A percentile compares a stretch with the other conserved stretches of the same genome.
Evolutionary conservation across 2,888 invertebrate species (phyloP).

Genomic region (Acanthoscelides obtectus): DNA sequence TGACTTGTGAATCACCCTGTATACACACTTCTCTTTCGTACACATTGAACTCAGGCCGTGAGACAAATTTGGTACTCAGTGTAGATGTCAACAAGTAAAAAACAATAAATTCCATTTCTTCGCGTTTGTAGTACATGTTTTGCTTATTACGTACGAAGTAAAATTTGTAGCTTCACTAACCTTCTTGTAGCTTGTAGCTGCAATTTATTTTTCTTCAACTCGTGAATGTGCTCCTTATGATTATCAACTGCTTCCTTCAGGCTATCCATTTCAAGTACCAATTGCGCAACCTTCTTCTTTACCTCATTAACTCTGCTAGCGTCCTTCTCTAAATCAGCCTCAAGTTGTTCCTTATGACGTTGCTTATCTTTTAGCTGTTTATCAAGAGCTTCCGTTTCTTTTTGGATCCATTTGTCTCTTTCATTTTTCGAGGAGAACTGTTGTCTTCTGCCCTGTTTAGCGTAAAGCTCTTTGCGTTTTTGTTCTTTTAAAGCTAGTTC

Average conservation of each 20-base stretch:
- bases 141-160: too few species aligned
- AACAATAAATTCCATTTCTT: too few species aligned
- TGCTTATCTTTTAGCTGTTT: slow-evolving; percentile 95
- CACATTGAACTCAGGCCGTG: too few species aligned
- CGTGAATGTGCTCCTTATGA: slow-evolving; percentile 92
- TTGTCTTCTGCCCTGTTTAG: slow-evolving; percentile 95
- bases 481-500: slow-evolving; percentile 89
- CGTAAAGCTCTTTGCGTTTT: slow-evolving; percentile 93
- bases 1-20: too few species aligned
- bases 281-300: slow-evolving; percentile 61
- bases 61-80: too few species aligned
- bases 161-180: too few species aligned
- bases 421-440: slow-evolving; percentile 94
- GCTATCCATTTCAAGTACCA: slow-evolving; percentile 80
- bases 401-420: slow-evolving; percentile 91
- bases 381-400: slow-evolving; percentile 87
- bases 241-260: slow-evolving; percentile 89
- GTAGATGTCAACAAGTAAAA: too few species aligned
- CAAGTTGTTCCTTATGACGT: slow-evolving; percentile 81
- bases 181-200: slow-evolving; percentile 87
- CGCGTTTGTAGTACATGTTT: too few species aligned
- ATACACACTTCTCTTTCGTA: too few species aligned
- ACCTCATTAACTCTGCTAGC: slow-evolving; percentile 64
- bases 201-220: slow-evolving; percentile 92
- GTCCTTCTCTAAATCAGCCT: slow-evolving; percentile 84